Base-by-base conservation (phyloP, 2,888 invertebrate genomes). In the Eremobia ochroleuca region DNA sequence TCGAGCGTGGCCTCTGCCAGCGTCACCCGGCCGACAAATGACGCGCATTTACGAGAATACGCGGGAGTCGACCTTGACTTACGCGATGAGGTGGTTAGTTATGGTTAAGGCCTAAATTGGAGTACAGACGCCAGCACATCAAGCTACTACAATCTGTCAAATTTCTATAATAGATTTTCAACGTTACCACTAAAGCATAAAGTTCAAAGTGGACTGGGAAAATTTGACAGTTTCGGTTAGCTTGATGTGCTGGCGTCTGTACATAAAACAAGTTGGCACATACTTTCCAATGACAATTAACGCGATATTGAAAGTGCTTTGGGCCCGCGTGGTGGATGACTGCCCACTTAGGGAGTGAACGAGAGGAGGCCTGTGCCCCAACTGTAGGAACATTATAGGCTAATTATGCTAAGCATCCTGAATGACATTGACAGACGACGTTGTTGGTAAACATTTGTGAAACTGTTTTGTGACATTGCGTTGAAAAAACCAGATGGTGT, bases 11-110 rank as follows among this genome's bases (percentile, higher is more conserved):
- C 78, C 83, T 79, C 31, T 76, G 82, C 52, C 46, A 37, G 40
- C 83, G 77, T 77, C 77, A 64, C 62, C 58, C 34, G 21, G 2
- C 15, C 40, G 79, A 83, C 79, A 79, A 79, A 79, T 79, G 83
- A 68, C 58, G 49, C 40, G 49, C 58, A 58, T 66, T 83, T 77
- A 68, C 62, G 34, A 31, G 67, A 43, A 68, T 43, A 77, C 79
- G 46, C 40, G 40, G 40, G 64, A 37, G 31, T 68, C 77, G n/a
- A 83, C 77, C 83, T 83, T 83, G 78, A 49, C 67, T 77, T 83
- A 43, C 46, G 55, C 49, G 49, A 64, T 67, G 62, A 64, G 28
- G 2, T 43, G 18, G 25, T 83, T 64, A 77, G 67, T 83, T 82
- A 62, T 64, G 65, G 75, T 58, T 40, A 34, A 49, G 40, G 28